Percentiles rank a stretch among this genome's conserved stretches.
Conservation (phyloP, 2,113 vertebrate species). For the Nothobranchius kuhntae region DNA sequence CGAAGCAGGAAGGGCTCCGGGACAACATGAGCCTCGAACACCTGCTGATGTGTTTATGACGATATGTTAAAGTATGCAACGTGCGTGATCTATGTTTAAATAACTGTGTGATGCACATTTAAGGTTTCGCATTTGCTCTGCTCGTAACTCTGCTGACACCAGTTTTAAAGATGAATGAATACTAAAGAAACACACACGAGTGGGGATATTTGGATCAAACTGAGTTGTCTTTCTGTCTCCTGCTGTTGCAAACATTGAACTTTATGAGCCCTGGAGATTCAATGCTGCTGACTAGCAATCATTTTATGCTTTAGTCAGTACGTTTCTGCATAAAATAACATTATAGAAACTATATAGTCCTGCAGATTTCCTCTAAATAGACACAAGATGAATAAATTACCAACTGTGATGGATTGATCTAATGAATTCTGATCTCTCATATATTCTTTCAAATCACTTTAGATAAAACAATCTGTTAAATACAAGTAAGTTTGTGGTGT, state of each 20-base stretch:
- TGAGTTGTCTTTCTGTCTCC: not conserved
- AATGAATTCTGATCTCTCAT: too few species aligned
- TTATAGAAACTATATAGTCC: not conserved
- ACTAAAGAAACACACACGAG: not conserved
- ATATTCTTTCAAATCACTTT: too few species aligned
- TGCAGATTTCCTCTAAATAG: not conserved
- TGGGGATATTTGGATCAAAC: not conserved
- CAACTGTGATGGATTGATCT: too few species aligned
- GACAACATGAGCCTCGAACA: slow-evolving; percentile 3
- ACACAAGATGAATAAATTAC: too few species aligned
- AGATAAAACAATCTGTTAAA: too few species aligned
- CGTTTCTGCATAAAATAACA: slow-evolving; percentile 15
- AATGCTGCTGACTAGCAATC: slow-evolving; percentile 12
- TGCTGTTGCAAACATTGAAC: not conserved
- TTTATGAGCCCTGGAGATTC: not conserved
- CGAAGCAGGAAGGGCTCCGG: slow-evolving; percentile 25
- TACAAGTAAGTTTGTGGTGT: too few species aligned
- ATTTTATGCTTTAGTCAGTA: slow-evolving; percentile 19
- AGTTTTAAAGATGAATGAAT: not conserved
- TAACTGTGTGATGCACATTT: not conserved
- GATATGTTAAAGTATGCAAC: not conserved
- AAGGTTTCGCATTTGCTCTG: slow-evolving; percentile 6
- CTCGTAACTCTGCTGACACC: not conserved
- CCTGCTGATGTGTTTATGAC: slow-evolving; percentile 15
- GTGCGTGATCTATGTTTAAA: not conserved